Evolutionary conservation across 2,797 vertebrate species (phyloP).

Genomic region (Rhincodon typus): DNA sequence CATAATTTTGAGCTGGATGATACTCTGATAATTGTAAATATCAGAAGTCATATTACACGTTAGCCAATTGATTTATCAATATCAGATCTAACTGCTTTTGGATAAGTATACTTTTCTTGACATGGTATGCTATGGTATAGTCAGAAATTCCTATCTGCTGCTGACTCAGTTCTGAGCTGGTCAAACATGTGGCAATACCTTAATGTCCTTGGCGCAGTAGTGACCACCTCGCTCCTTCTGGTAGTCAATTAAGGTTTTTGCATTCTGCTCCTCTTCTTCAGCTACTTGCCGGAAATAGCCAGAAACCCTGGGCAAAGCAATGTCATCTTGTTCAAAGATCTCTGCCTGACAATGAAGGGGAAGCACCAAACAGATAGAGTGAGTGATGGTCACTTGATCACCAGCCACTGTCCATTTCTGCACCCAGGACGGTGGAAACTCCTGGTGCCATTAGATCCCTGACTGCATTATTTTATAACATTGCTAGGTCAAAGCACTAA

Average conservation of each 20-base stretch:
- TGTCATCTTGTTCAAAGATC: constrained; percentile 60
- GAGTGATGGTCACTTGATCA: background rate
- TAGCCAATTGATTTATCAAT: background rate
- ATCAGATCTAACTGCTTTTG: background rate
- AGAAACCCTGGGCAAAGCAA: constrained; percentile 56
- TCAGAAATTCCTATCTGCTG: background rate
- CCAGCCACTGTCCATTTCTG: background rate
- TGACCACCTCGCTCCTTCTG: constrained; percentile 59
- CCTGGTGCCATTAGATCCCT: background rate
- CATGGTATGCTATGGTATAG: background rate
- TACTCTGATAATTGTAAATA: background rate
- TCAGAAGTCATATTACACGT: background rate
- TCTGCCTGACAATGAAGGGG: constrained; percentile 51
- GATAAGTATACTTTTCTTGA: background rate
- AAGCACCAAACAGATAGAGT: background rate
- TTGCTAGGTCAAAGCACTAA: background rate
- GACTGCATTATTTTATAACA: background rate
- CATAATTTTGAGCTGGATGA: background rate
- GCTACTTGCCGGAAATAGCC: constrained; percentile 60
- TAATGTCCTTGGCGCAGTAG: constrained; percentile 59
- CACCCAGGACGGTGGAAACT: background rate
- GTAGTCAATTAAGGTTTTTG: constrained; percentile 58
- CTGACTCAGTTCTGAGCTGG: background rate
- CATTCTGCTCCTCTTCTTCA: constrained; percentile 52
- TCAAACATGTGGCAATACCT: constrained; percentile 46